Conservation (phyloP, 2,888 invertebrate genomes). For the Nephrotoma flavescens region DNA sequence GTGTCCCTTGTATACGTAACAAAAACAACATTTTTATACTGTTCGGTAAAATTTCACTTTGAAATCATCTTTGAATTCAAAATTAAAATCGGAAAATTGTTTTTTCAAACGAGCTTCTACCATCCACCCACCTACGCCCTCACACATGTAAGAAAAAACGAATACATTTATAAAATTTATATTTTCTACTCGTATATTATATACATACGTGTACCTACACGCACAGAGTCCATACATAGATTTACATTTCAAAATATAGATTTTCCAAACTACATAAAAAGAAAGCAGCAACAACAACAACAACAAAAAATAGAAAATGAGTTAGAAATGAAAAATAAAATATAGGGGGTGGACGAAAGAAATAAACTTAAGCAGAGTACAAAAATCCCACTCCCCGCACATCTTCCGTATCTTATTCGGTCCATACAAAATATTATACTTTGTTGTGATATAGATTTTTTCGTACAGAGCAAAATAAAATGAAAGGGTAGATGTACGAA, state of each 20-base stretch:
- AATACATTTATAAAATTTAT: neutral
- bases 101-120: neutral
- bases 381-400: neutral
- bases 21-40: neutral
- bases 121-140: neutral
- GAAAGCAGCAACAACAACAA: neutral
- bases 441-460: neutral
- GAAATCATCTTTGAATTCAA: neutral
- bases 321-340: neutral
- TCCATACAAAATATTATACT: neutral
- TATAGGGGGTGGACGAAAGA: neutral
- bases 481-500: neutral
- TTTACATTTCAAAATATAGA: neutral
- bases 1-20: neutral
- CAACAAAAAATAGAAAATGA: neutral
- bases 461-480: neutral
- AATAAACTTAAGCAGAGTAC: neutral
- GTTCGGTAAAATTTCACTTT: neutral
- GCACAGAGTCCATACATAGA: neutral
- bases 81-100: neutral
- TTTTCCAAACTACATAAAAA: neutral
- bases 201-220: neutral
- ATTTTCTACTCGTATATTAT: neutral
- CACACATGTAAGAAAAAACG: neutral
- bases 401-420: neutral